Base-by-base conservation (phyloP, 2,113 vertebrate genomes). In the Gymnorhina tibicen region DNA sequence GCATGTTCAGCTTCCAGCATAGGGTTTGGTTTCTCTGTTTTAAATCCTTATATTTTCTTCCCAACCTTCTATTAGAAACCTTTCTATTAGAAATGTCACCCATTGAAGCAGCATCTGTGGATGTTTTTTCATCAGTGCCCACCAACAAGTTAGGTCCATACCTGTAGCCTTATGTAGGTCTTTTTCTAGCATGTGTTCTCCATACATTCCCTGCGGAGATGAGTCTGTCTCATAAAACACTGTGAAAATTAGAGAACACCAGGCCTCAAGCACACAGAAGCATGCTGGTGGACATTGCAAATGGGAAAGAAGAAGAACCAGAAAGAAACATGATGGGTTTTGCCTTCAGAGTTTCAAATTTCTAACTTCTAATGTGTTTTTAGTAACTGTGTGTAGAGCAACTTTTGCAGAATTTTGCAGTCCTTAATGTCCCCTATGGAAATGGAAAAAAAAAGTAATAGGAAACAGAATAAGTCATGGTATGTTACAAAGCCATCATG, bases 401-500 rank as follows among this genome's bases (percentile, higher is more conserved):
- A 60, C 76, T 82, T 81, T 68, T 87, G 53, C 21, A 75, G 62
- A 7, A 72, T 42, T 76, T 89, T 69, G 35, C 28, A 69, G 42
- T 39, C 42, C 27, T 12, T n/a, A 74, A 39, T 77, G 33, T 79
- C 20, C 6, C 23, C 27, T 67, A 33, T 1, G 28, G 50, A 82
- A 78, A 73, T 4, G 33, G 14, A 3, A 20, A 13, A 39, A 53
- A 24, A 0, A 16, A 50, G 6, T 23, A 67, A 14, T 28, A 74
- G 73, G 70, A 55, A 87, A 69, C 15, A 37, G 77, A 68, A 0
- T 49, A 94, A 83, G 59, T 70, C 86, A 90, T n/a, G 59, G 75
- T 55, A 89, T 32, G 67, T 91, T 93, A 92, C 68, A 86, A n/a
- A 91, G 79, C 35, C 88, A 91, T 92, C 87, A 84, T 70, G 59